Base-by-base conservation (phyloP, 2,888 invertebrate genomes). In the Pachliopta kotzebuea region DNA sequence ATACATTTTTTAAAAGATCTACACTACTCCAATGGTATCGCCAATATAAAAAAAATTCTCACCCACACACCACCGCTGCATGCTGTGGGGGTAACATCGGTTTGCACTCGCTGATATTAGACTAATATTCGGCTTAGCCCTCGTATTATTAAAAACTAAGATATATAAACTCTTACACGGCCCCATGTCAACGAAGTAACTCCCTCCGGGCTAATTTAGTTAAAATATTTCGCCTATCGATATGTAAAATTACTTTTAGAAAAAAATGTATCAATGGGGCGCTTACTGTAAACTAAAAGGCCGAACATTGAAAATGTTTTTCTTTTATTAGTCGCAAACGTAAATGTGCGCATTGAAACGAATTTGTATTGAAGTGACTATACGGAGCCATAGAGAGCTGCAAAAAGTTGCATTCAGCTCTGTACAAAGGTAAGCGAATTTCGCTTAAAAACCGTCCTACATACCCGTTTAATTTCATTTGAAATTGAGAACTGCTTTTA, bases 51-150 rank as follows among this genome's bases (percentile, higher is more conserved):
- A 81, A 88, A 88, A 85, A 79, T 69, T 26, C 6, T 45, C 31
- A 42, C 26, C 45, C 60, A 49, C 69, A 72, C 69, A 72, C 76
- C 69, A 73, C 74, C 78, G 78, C 76, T 80, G 74, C 82, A 79
- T 74, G 73, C 77, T 77, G 79, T 68, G 80, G 81, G 87, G 84
- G 88, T 81, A 83, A 90, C 90, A 91, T 86, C 78, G 86, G 88
- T 90, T 90, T 89, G 90, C 90, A 90, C 90, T 91, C 84, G 81
- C 78, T 81, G 82, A 86, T 90, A 90, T 90, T 88, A 83, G 83
- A 73, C 88, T 89, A 90, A 90, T 90, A 90, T 89, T 85, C 88
- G 83, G 80, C 84, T 80, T 83, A 86, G 37, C 89, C 91, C 90
- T 82, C 82, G 78, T 82, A 80, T 88, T 90, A 90, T 90, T 90